phyloP scores from a whole-genome alignment of 2,113 vertebrate species.

The Callionymus lyra region DNA sequence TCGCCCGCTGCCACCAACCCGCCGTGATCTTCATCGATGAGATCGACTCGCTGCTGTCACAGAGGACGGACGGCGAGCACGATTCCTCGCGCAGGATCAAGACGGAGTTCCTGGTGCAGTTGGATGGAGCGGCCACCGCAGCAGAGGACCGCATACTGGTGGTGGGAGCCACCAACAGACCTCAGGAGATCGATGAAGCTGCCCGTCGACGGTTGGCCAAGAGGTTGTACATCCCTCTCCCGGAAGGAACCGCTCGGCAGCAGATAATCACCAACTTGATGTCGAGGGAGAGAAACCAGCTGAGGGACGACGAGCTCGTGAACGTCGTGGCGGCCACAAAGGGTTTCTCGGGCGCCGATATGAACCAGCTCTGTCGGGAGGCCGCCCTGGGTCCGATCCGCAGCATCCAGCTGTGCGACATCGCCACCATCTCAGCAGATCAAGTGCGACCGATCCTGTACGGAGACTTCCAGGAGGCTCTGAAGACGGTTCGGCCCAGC shows the following conservation, averaged over 20 bases:
- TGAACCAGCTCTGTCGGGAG: conserved; percentile 91
- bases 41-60: conserved; percentile 90
- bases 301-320: conserved; percentile 69
- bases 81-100: conserved; percentile 93
- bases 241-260: conserved; percentile 73
- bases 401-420: conserved; percentile 78
- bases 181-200: conserved; percentile 93
- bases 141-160: conserved; percentile 90
- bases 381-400: conserved; percentile 93
- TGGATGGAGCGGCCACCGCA: conserved; percentile 87
- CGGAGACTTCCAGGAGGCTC: conserved; percentile 80
- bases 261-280: conserved; percentile 83
- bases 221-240: conserved; percentile 88
- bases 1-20: conserved; percentile 88
- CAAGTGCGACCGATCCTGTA: conserved; percentile 82
- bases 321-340: conserved; percentile 68
- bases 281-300: conserved; percentile 72
- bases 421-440: conserved; percentile 78
- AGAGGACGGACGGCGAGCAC: conserved; percentile 88
- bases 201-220: conserved; percentile 85
- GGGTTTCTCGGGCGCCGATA: conserved; percentile 90
- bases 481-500: conserved; percentile 80
- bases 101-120: conserved; percentile 91
- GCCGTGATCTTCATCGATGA: conserved; percentile 97
- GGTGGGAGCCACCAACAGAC: conserved; percentile 91